Evolutionary conservation across 2,797 vertebrate genomes (phyloP).

Genomic region (Rhabdomys pumilio): DNA sequence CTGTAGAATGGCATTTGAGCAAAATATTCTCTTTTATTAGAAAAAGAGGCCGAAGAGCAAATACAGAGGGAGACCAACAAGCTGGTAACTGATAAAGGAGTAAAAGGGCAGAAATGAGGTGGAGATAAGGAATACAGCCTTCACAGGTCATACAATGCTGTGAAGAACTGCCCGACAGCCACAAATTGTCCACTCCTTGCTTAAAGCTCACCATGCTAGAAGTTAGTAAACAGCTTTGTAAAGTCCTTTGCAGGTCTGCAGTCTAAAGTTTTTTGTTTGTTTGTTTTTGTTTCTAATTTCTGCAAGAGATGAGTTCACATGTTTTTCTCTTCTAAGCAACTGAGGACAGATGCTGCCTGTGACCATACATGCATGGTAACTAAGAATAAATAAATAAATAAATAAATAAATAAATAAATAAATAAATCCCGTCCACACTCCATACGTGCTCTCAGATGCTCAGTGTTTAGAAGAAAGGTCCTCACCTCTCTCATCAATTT

Average conservation of each 20-base stretch:
- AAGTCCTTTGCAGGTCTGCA: neutral
- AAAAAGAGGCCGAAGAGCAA: conserved; percentile 15
- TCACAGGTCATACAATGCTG: neutral
- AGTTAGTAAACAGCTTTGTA: neutral
- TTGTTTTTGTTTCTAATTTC: neutral
- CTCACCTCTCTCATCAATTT: neutral
- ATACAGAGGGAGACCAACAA: neutral
- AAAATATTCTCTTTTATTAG: neutral
- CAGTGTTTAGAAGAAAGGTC: neutral
- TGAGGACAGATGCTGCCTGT: neutral
- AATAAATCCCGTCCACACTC: neutral
- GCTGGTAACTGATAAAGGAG: neutral
- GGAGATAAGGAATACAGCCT: neutral
- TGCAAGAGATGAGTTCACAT: neutral
- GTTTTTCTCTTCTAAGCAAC: neutral
- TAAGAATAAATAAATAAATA: neutral
- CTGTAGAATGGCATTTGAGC: neutral
- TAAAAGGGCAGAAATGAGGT: neutral
- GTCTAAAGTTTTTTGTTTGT: neutral
- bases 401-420: neutral
- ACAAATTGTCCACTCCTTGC: neutral
- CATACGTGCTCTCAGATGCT: neutral
- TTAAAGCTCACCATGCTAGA: conserved; percentile 12
- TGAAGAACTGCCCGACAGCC: neutral
- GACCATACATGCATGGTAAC: neutral